Base-by-base conservation (phyloP, 2,113 vertebrate species). In the Stegastes partitus region DNA sequence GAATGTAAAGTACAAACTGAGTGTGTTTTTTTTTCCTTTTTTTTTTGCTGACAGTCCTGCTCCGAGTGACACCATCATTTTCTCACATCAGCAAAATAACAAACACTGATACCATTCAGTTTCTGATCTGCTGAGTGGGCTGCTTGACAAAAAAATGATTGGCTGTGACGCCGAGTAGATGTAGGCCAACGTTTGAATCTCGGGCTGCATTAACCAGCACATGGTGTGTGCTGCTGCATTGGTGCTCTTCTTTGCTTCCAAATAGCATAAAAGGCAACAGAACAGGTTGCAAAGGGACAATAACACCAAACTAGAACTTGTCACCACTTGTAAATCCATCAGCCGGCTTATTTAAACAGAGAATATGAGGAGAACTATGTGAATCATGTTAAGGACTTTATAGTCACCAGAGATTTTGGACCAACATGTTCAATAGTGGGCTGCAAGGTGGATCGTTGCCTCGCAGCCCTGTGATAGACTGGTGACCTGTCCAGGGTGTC, bases 51-150 rank as follows among this genome's bases (percentile, higher is more conserved):
- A 72, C 54, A 62, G 53, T 49, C 11, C 37, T 39, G 53, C 49
- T 70, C 37, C 50, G 25, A 78, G 55, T 68, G 53, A 74, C 2
- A 2, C 39, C 26, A 55, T 55, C 70, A 18, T 61, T 54, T 12
- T 34, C 22, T 51, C 69, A 75, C 54, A 58, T 72, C 79, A 81
- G 76, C 72, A 70, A 44, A 79, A 45, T 26, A 75, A 72, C 62
- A 66, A 76, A 49, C 2, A 49, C 69, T 72, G 53, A 68, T 54
- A 14, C 21, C 1, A 49, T 50, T 71, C 28, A 5, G 37, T 62
- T 66, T 63, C 19, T 42, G 65, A 61, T 55, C 42, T 72, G 76
- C 77, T 82, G 65, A 86, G 57, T 11, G 28, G 37, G 59, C 54
- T 57, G 53, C 64, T 84, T 54, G n/a, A 51, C 15, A 45, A 39